Evolutionary conservation across 2,888 invertebrate species (phyloP).

Genomic region (Leucania comma): DNA sequence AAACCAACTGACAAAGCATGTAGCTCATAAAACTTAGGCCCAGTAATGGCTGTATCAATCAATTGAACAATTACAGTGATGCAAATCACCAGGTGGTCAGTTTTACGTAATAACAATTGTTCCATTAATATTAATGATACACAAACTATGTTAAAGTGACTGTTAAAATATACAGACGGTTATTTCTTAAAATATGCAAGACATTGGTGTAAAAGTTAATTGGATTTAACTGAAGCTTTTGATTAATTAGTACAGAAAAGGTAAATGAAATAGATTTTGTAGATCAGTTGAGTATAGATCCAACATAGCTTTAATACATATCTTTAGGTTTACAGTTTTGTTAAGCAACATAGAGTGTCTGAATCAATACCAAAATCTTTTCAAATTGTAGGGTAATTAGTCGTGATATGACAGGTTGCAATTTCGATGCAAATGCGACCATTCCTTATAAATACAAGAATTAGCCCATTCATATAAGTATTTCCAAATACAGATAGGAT

Average conservation of each 20-base stretch:
- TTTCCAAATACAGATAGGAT: not conserved
- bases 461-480: no score
- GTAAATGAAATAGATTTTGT: not conserved
- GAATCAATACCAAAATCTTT: no score
- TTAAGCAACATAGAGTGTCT: no score
- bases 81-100: constrained; percentile 82
- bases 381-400: no score
- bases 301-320: no score
- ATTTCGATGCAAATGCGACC: no score
- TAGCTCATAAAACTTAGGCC: constrained; percentile 66
- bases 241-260: not conserved
- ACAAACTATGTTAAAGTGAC: constrained; percentile 27
- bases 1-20: constrained; percentile 48
- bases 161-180: constrained; percentile 33
- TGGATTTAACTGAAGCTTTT: constrained; percentile 19
- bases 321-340: no score
- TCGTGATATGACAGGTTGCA: no score
- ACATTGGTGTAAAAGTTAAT: constrained; percentile 14
- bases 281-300: not conserved
- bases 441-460: no score
- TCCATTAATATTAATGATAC: constrained; percentile 75
- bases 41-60: constrained; percentile 78
- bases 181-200: constrained; percentile 36
- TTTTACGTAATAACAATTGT: constrained; percentile 78
- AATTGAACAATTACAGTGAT: constrained; percentile 78